Evolutionary conservation across 2,888 invertebrate genomes (phyloP).

Genomic region (Caenorhabditis sinica): DNA sequence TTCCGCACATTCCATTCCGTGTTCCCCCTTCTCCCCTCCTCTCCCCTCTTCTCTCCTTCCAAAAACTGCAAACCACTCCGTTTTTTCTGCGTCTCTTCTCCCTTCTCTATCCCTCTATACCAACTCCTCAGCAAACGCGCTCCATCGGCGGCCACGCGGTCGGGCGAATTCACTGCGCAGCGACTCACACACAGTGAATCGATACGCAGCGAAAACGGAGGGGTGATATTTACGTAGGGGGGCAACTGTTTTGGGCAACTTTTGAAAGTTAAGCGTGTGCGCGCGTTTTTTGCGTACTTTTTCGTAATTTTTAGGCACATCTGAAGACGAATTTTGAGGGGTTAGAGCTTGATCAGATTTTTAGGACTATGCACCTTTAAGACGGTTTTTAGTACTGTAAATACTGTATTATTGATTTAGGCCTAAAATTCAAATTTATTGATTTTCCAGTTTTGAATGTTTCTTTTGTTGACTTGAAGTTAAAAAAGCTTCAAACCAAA

Average conservation of each 20-base stretch:
- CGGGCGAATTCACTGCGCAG: slow-evolving; percentile 41
- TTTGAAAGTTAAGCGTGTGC: slow-evolving; percentile 49
- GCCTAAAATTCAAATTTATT: not conserved
- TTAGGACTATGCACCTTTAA: not conserved
- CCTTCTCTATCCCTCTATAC: not conserved
- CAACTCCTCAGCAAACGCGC: slow-evolving; percentile 31
- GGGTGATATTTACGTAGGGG: slow-evolving; percentile 42
- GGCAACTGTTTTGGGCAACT: slow-evolving; percentile 56
- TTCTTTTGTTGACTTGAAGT: no score
- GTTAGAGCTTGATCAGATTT: not conserved
- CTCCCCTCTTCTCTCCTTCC: not conserved
- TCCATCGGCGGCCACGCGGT: slow-evolving; percentile 50
- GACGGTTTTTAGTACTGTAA: not conserved
- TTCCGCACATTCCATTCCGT: not conserved
- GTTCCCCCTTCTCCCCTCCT: not conserved
- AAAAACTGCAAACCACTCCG: slow-evolving; percentile 40
- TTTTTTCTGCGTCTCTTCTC: slow-evolving; percentile 11
- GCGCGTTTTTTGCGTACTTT: not conserved
- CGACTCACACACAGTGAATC: slow-evolving; percentile 38
- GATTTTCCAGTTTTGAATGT: not conserved
- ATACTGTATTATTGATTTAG: no score
- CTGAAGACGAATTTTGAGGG: not conserved
- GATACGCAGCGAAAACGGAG: slow-evolving; percentile 52
- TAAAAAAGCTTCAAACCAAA: no score
- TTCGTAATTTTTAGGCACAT: slow-evolving; percentile 3